Evolutionary conservation across 2,113 vertebrate genomes (phyloP), one percentile per base, ranked within the genome.

Genomic region (Myotis brandtii): DNA sequence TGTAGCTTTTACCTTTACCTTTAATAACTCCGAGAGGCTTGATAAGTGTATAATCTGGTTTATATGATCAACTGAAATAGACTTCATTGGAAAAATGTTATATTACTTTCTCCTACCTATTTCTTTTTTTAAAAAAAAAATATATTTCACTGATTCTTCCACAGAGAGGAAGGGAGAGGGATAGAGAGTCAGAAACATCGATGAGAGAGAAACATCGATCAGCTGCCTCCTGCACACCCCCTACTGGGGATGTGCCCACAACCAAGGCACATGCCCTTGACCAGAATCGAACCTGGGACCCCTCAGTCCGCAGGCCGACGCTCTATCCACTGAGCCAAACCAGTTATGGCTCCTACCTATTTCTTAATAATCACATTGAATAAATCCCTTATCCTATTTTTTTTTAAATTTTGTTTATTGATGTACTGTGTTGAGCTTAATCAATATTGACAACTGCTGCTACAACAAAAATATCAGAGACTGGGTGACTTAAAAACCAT

Each of bases 41-140:
- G 77, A 32, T 20, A 75, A 90, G 16, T 75, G 3, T 69, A 12
- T 79, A 3, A 54, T 86, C 18, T 91, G 37, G 7, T 67, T 94
- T 76, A 56, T 67, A 43, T 83, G 40, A 77, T 46, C 75, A 89
- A 85, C 43, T 34, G 16, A 86, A 83, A 59, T 69, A 37, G 3
- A 76, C 13, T 80, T 93, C 4, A 54, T 27, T 85, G n/a, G 64
- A n/a, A 94, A 92, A 80, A 93, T 96, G 14, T 5, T 56, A 54
- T 46, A 48, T 85, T 37, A 32, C 18, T 37, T 59, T 17, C 13
- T 2, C 10, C 25, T 37, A 32, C 12, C 25, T 37, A 27, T 79
- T 88, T 72, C 21, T 13, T 43, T 43, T 43, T 43, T 43, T 7
- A 43, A 37, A 37, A 43, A 37, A 43, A 43, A 43, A 43, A 43